Percentiles rank a stretch among this genome's conserved stretches.
These are phyloP conservation scores for Corydoras sp. DNA, from an alignment of 2,113 vertebrate genomes.

Conservation along the genomic window DNA sequence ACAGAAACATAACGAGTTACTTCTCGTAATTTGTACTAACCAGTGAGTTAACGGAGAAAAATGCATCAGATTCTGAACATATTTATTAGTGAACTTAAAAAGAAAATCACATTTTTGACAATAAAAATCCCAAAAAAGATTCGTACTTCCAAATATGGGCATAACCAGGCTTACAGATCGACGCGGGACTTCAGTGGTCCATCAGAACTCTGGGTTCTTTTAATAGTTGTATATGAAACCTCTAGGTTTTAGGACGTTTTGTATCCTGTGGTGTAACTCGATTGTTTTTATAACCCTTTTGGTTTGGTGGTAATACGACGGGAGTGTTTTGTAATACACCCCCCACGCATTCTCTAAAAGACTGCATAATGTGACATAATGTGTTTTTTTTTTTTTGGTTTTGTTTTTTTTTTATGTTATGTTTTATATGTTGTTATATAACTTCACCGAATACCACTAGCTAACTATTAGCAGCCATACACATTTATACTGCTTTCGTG, in stretches of 20 bases:
- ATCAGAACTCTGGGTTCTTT: background rate
- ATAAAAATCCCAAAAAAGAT: too few species aligned
- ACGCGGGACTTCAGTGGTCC: too few species aligned
- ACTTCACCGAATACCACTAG: constrained; percentile 31
- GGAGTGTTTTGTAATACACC: constrained; percentile 5
- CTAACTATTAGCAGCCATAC: constrained; percentile 9
- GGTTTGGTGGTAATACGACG: constrained; percentile 10
- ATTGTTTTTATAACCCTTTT: constrained; percentile 6
- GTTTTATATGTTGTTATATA: constrained; percentile 13
- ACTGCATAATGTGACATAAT: constrained; percentile 31
- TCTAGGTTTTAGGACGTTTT: background rate
- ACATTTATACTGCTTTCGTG: constrained; percentile 1
- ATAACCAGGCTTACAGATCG: too few species aligned
- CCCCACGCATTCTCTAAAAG: background rate
- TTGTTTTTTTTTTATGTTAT: background rate
- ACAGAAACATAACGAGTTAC: too few species aligned
- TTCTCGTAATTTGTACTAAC: too few species aligned
- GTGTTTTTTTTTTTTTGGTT: background rate
- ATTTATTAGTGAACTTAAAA: too few species aligned
- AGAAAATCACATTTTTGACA: too few species aligned
- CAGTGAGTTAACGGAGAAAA: too few species aligned
- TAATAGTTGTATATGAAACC: background rate
- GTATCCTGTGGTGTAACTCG: constrained; percentile 12
- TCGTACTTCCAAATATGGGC: too few species aligned
- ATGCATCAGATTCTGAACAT: too few species aligned